Evolutionary conservation across 1,140 invertebrate species (phyloP), one percentile per base, ranked within the genome.

Genomic region (Drosophila asahinai): DNA sequence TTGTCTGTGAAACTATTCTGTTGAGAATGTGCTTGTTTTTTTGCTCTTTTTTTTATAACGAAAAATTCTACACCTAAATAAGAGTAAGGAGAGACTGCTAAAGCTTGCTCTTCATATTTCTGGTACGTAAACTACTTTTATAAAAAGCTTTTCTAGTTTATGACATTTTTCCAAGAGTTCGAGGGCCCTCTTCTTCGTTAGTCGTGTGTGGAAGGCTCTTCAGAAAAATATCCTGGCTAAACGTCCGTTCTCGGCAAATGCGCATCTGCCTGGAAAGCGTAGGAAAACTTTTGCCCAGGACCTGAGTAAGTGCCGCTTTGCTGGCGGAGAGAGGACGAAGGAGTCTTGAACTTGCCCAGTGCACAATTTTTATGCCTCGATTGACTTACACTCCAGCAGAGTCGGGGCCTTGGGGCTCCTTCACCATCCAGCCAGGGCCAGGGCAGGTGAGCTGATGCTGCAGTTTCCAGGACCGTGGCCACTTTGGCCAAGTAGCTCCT

Each of bases 311-410:
- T 57, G 30, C 17, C 19, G 33, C 2, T 33, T 33, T 33, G 30
- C 30, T 33, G 12, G 42, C 8, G n/a, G 25, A 60, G n/a, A 42
- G 42, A 22, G 60, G n/a, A 62, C 12, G 45, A 36, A 5, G 27
- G 27, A 33, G 30, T 33, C 42, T 75, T 59, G 19, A 42, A 30
- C 49, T 45, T 55, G 36, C 27, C 38, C 42, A 55, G 45, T n/a
- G 43, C 43, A 57, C 81, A 66, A 58, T 83, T 87, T 86, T 57
- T 63, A 76, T 68, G 80, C 83, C 66, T 77, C 66, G 70, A 71
- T 86, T 77, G 80, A 70, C 70, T 67, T 58, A 27, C 68, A 65
- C 54, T 86, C 51, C 17, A 40, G 19, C 45, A 38, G 52, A 55
- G 42, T 73, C 48, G 58, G 84, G 61, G 49, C 42, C 27, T 27